These are phyloP conservation scores for Neopipo cinnamomea DNA, from an alignment of 2,113 vertebrate genomes.

Conservation along the genomic window DNA sequence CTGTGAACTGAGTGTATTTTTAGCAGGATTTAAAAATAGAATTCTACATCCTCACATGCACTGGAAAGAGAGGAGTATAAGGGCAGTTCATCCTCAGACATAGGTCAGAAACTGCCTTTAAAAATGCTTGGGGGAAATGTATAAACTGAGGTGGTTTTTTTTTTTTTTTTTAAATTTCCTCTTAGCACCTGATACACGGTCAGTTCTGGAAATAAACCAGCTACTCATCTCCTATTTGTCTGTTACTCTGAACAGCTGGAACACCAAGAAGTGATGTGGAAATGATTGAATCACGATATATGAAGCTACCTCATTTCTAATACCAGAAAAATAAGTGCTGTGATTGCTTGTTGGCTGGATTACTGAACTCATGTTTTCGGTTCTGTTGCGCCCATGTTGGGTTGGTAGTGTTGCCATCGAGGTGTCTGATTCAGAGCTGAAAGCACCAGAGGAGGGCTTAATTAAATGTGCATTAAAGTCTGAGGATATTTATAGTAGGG, in stretches of 20 bases:
- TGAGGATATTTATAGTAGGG: slow-evolving; percentile 51
- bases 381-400: background rate
- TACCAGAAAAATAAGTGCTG: background rate
- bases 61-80: background rate
- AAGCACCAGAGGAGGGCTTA: slow-evolving; percentile 28
- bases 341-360: background rate
- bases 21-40: slow-evolving; percentile 39
- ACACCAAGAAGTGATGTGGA: background rate
- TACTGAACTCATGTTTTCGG: background rate
- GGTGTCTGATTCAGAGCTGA: background rate
- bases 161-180: background rate
- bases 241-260: background rate
- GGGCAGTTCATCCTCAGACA: background rate
- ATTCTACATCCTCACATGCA: background rate
- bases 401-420: background rate
- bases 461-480: slow-evolving; percentile 64
- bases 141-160: background rate
- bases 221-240: background rate
- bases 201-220: background rate
- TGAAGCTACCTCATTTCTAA: background rate
- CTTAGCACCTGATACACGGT: background rate
- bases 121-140: background rate
- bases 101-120: background rate
- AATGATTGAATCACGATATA: background rate
- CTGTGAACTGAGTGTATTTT: slow-evolving; percentile 5